Evolutionary conservation across 2,888 invertebrate species (phyloP), one percentile per base, ranked within the genome.

Genomic region (Sabatieria punctata): DNA sequence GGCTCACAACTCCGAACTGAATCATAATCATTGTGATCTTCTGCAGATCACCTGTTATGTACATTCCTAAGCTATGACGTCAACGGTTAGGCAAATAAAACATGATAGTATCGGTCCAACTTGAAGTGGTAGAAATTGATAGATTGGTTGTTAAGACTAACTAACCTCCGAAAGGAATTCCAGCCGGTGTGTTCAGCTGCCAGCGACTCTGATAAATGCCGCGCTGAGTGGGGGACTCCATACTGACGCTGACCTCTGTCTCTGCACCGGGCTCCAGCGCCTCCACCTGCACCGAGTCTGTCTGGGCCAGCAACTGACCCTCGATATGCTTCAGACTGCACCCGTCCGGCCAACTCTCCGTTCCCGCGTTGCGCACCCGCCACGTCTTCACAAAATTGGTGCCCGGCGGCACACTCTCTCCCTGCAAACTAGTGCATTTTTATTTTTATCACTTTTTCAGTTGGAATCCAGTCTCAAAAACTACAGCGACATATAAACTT

Each of bases 161-260:
- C 49, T 44, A 71, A 86, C 89, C 88, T 68, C 93, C 93, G 74
- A 91, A 88, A 68, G 81, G 84, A 58, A 81, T 77, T 51, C 88
- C 88, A 59, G 79, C 79, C 36, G 82, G 75, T 48, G 85, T 85
- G 60, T 80, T 79, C 73, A 91, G 75, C 61, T 86, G 78, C 80
- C 89, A 93, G 72, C 83, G 81, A 55, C 83, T 83, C 67, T 80
- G 78, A 67, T 81, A 82, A 19, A 77, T 75, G 13, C 85, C 85
- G 36, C 78, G 73, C 47, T 71, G 65, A 15, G 74, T 68, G 8
- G 91, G 89, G 61, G 85, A 83, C 43, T 75, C 75, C 73, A 89
- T 77, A 58, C 80, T 79, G 51, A 89, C 74, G 56, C 77, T 76
- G 46, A 91, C 72, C 60, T 81, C 79, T 46, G 77, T 76, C 46